Percentiles rank a stretch among this genome's conserved stretches.
These are phyloP conservation scores for Carcinoscorpius rotundicauda DNA, from an alignment of 1,140 invertebrate species.

Conservation along the genomic window DNA sequence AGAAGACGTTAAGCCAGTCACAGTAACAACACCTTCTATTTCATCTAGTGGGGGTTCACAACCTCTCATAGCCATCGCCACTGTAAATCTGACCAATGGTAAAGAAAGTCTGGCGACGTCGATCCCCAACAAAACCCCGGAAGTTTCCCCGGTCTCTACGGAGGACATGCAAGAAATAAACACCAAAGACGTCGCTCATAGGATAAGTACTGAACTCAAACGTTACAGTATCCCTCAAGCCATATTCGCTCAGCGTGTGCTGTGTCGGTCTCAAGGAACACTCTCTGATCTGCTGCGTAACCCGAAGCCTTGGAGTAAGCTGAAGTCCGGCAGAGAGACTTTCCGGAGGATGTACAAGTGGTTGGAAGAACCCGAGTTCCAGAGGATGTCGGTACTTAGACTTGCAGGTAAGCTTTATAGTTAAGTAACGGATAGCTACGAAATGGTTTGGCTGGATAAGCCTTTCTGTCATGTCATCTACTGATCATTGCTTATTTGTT, in stretches of 20 bases:
- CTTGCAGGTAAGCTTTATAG: slow-evolving; percentile 70
- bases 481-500: no score
- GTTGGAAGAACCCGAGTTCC: slow-evolving; percentile 98
- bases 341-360: slow-evolving; percentile 99
- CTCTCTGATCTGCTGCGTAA: slow-evolving; percentile 92
- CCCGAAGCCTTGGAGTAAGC: slow-evolving; percentile 98
- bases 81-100: slow-evolving; percentile 7
- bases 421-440: no score
- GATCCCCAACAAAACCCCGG: slow-evolving; percentile 1
- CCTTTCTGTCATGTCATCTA: no score
- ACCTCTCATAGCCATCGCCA: slow-evolving; percentile 4
- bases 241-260: slow-evolving; percentile 94
- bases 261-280: slow-evolving; percentile 95
- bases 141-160: slow-evolving; percentile 11
- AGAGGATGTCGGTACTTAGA: slow-evolving; percentile 95
- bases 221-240: slow-evolving; percentile 98
- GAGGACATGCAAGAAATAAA: slow-evolving; percentile 91
- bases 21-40: slow-evolving; percentile 9
- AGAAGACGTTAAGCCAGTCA: slow-evolving; percentile 17
- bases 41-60: no score
- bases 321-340: slow-evolving; percentile 98
- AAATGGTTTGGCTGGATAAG: no score
- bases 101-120: slow-evolving; percentile 19
- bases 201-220: slow-evolving; percentile 96
- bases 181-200: slow-evolving; percentile 95